Evolutionary conservation across 1,140 invertebrate genomes (phyloP), one percentile per base, ranked within the genome.

Genomic region (Bradysia coprophila): DNA sequence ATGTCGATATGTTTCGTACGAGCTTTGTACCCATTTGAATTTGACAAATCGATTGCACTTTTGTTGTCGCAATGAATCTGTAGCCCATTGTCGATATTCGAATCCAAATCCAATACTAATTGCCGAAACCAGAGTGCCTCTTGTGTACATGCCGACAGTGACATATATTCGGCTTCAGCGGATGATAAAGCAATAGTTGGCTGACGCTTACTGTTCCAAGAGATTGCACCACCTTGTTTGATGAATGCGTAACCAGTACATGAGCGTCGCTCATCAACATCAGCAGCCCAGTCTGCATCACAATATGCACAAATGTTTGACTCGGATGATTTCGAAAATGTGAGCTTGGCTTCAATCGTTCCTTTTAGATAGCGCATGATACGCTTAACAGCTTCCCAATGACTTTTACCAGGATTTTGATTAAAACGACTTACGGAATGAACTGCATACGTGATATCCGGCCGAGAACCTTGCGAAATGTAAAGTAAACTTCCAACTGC

Each of bases 391-490:
- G 52, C 50, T 45, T 43, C 45, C 53, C 54, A 59, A 44, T 64
- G 62, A 20, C 43, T 22, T 46, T 44, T 28, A 33, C 43, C 46
- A 38, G 49, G 55, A 39, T 46, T 48, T 22, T 47, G 52, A 16
- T 55, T 55, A 46, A 57, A 62, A 37, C 56, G 49, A 18, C 53
- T 51, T 9, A 62, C 43, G 40, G 52, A 50, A 32, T 44, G 50
- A 2, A 63, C 56, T 24, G 55, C 49, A 45, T 49, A 65, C 23
- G 55, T 47, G 22, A 66, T 55, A 46, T 66, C 62, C 21, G 61
- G 61, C 45, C 61, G 40, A 5, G 57, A 56, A 5, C 49, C 45
- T 22, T 57, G 48, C 19, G 60, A 48, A 13, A 62, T 38, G 18
- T 36, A 36, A n/a, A 36, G 33, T 9, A 36, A 5, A 15, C 33